Conservation (phyloP, 2,888 invertebrate genomes). For the Microctonus hyperodae region DNA sequence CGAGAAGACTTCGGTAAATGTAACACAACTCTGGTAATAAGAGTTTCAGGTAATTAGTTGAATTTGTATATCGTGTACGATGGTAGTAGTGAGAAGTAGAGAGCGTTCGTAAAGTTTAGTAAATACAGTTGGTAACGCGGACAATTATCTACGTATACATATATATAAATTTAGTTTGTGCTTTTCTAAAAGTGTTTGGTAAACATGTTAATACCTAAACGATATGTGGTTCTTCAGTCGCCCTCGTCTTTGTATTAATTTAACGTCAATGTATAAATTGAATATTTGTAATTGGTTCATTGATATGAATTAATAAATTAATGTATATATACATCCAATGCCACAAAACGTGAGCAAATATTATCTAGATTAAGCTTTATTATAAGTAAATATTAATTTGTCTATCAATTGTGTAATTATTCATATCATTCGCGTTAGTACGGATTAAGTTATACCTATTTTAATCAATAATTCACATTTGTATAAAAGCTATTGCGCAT, state of each 20-base stretch:
- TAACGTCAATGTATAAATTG: neutral
- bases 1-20: neutral
- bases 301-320: neutral
- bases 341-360: neutral
- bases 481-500: neutral
- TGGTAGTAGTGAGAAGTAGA: neutral
- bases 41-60: conserved; percentile 15
- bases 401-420: neutral
- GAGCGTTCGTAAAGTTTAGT: neutral
- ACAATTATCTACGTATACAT: neutral
- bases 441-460: too few relatives aligned
- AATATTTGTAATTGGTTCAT: neutral
- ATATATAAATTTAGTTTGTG: too few relatives aligned
- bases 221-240: neutral
- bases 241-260: neutral
- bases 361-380: neutral
- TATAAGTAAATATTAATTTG: neutral
- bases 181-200: neutral
- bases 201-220: neutral
- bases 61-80: conserved; percentile 14
- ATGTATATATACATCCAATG: neutral
- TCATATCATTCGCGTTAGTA: neutral
- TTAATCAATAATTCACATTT: neutral
- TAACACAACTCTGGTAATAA: neutral
- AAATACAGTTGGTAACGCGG: neutral